Percentiles rank a stretch among this genome's conserved stretches.
phyloP scores from a whole-genome alignment of 2,113 vertebrate species.

The Equus quagga region DNA sequence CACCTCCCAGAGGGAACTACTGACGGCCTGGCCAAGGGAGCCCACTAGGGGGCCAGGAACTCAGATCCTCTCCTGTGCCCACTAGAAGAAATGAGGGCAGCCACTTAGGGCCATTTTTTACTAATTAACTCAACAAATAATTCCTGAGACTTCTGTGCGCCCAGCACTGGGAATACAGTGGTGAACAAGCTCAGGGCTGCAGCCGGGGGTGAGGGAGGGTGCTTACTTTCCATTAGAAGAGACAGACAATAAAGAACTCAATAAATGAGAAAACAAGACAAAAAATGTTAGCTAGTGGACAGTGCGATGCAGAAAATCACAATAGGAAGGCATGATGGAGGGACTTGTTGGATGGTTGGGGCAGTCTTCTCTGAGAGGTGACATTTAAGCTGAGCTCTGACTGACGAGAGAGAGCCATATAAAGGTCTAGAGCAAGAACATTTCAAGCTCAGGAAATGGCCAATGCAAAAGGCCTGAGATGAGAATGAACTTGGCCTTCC shows the following conservation, averaged over 20 bases:
- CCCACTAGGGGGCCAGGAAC: not conserved
- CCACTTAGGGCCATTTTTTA: not conserved
- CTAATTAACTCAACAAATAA: constrained; percentile 10
- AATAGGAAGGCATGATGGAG: not conserved
- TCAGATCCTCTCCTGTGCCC: not conserved
- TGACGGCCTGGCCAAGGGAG: not conserved
- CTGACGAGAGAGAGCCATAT: not conserved
- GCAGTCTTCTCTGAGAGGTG: not conserved
- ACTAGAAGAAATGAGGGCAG: not conserved
- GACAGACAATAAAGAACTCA: constrained; percentile 15
- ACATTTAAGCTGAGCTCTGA: not conserved
- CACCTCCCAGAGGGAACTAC: not conserved
- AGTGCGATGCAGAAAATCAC: not conserved
- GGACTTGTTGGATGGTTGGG: not conserved
- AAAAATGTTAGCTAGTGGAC: not conserved
- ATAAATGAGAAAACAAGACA: not conserved
- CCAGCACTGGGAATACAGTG: not conserved
- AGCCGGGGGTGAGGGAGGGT: too few species aligned
- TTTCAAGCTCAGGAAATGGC: not conserved
- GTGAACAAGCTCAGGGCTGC: not conserved
- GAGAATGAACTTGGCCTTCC: not conserved
- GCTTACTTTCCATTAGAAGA: not conserved
- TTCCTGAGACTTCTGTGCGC: not conserved
- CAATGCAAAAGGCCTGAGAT: not conserved
- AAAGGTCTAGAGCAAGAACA: constrained; percentile 15